Evolutionary conservation across 2,797 vertebrate species (phyloP).

Genomic region (Decapterus maruadsi): DNA sequence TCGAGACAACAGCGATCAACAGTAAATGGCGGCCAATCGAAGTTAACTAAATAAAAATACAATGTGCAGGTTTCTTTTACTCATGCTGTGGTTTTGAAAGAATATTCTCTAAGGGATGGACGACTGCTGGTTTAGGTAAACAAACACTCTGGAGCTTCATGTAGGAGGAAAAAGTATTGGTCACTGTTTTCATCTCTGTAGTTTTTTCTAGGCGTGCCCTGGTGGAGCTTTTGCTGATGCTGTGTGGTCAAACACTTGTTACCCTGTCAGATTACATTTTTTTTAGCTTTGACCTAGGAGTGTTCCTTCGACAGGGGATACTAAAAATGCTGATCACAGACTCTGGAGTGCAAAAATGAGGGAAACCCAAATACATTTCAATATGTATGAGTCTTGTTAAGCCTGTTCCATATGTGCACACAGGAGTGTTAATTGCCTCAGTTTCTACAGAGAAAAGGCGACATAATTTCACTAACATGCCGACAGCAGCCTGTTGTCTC

Average conservation of each 20-base stretch:
- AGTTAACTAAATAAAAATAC: background rate
- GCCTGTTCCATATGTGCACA: background rate
- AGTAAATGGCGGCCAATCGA: background rate
- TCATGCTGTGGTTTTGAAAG: constrained; percentile 3
- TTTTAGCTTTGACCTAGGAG: background rate
- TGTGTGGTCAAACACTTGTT: background rate
- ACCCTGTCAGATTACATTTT: background rate
- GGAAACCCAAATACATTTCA: background rate
- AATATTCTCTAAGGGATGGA: background rate
- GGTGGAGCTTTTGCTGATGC: too few species aligned
- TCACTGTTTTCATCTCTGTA: background rate
- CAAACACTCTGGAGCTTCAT: background rate
- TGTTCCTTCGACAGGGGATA: background rate
- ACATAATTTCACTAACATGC: background rate
- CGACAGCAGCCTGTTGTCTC: background rate
- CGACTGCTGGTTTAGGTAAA: background rate
- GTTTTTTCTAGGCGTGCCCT: too few species aligned
- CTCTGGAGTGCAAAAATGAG: constrained; percentile 7
- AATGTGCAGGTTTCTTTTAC: background rate
- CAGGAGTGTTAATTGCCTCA: background rate
- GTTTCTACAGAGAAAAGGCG: background rate
- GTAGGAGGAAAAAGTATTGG: background rate
- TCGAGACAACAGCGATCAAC: background rate
- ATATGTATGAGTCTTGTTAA: background rate
- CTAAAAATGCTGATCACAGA: background rate